Base-by-base conservation (phyloP, 2,797 vertebrate genomes). In the Limosa lapponica region DNA sequence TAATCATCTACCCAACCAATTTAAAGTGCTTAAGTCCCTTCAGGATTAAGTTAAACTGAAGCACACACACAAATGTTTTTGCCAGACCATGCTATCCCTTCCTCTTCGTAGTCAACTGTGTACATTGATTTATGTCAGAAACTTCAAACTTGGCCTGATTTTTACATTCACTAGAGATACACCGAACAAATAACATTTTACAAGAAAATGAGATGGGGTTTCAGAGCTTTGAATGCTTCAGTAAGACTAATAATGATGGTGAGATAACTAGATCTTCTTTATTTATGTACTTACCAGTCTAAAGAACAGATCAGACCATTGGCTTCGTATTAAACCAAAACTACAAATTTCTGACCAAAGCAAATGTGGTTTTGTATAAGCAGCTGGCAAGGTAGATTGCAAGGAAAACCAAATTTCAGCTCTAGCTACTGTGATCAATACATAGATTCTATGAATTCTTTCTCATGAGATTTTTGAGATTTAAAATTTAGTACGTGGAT, bases 1-100 rank as follows among this genome's bases (percentile, higher is more conserved):
- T 93, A 77, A 88, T 95, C 69, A 83, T 74, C 61, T 58, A 86
- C 30, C 10, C 7, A 3, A 83, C 49, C 39, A 96, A 78, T 83
- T 83, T 73, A 64, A 95, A 94, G 9, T 72, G 57, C 46, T 95
- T 92, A 61, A 93, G 37, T 91, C 75, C 52, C 79, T 49, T 78
- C 46, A 88, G 90, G 51, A 90, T 94, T 93, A 78, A 86, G 79
- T 71, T 90, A 90, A 95, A 94, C 59, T 85, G 49, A 55, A 91
- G 64, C 61, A 52, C 44, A 86, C n/a, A 71, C 32, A 89, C 24
- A 73, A 87, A 91, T 57, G 23, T 27, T 87, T 91, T 89, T 91
- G 48, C 82, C 89, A 95, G 69, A 89, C 59, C 24, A 46, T 71
- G 34, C 17, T 86, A 88, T 71, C 48, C 61, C 74, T 91, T 93